A percentile compares a stretch with the other conserved stretches of the same genome.
Evolutionary conservation across 2,113 vertebrate species (phyloP).

Genomic region (Garra rufa): DNA sequence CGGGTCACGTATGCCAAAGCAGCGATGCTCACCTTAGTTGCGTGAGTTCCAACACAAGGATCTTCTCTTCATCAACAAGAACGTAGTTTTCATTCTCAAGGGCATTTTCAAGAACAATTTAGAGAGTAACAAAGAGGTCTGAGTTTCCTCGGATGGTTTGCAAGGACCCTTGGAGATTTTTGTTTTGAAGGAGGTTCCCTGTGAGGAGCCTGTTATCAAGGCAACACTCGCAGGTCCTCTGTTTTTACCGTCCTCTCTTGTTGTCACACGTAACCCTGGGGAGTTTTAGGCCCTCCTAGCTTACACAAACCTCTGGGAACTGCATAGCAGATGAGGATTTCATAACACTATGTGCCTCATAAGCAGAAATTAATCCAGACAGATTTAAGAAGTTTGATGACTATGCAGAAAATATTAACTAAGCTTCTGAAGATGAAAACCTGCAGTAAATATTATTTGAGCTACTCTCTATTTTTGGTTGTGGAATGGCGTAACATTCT

Average conservation of each 20-base stretch:
- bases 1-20: conserved; percentile 7
- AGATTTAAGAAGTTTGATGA: background rate
- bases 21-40: background rate
- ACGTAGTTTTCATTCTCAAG: background rate
- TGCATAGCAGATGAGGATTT: background rate
- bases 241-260: conserved; percentile 10
- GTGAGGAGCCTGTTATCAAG: conserved; percentile 51
- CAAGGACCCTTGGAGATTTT: conserved; percentile 51
- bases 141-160: background rate
- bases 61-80: background rate
- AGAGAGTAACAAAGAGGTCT: background rate
- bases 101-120: conserved; percentile 18
- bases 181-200: conserved; percentile 65
- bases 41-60: conserved; percentile 7
- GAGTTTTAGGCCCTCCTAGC: background rate
- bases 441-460: no score
- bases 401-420: background rate
- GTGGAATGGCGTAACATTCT: background rate
- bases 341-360: background rate
- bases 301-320: background rate
- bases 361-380: background rate
- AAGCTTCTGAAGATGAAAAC: background rate
- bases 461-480: no score
- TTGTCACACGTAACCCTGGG: background rate
- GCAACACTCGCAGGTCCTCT: conserved; percentile 38